Base-by-base conservation (phyloP, 2,888 invertebrate genomes). In the Eilema griseolum region DNA sequence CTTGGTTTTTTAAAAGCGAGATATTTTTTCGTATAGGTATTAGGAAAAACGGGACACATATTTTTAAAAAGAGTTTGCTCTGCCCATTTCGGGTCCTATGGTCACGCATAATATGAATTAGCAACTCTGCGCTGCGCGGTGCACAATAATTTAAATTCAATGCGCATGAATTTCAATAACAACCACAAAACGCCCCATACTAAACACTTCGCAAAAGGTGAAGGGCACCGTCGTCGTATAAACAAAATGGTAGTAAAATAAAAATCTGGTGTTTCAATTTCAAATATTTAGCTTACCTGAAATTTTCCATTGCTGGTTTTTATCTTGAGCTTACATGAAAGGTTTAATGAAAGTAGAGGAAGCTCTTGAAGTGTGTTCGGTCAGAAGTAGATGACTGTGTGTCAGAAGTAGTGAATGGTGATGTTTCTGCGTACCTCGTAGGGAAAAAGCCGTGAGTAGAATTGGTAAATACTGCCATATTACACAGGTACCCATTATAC, bases 151-250 rank as follows among this genome's bases (percentile, higher is more conserved):
- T 46, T 46, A 46, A 52, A 52, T 52, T 52, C 52, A 52, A n/a
- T 52, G 52, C 52, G 52, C 20, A 52, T 52, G n/a, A 52, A 52
- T 52, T 52, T 52, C 52, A 52, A 52, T 52, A 52, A 20, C 46
- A 20, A 46, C 46, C 46, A 20, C 46, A 20, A 20, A n/a, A 52
- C 20, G 52, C 52, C 52, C 41, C 16, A 52, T 8, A 52, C 10
- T 52, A 52, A 52, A 52, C 52, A 52, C 52, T n/a, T 52, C 52
- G 14, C 20, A 52, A 52, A 52, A 52, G 52, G 52, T 52, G 52
- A 52, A 52, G 52, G 52, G 52, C 52, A 52, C n/a, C 12, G 20
- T 46, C 12, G 20, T 46, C 20, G 7, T 20, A 46, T 52, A 52
- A 46, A 16, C 41, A 41, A 16, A 41, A 41, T 41, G 46, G 46